phyloP scores from a whole-genome alignment of 2,888 invertebrate genomes.

The Aspidapion aeneum region DNA sequence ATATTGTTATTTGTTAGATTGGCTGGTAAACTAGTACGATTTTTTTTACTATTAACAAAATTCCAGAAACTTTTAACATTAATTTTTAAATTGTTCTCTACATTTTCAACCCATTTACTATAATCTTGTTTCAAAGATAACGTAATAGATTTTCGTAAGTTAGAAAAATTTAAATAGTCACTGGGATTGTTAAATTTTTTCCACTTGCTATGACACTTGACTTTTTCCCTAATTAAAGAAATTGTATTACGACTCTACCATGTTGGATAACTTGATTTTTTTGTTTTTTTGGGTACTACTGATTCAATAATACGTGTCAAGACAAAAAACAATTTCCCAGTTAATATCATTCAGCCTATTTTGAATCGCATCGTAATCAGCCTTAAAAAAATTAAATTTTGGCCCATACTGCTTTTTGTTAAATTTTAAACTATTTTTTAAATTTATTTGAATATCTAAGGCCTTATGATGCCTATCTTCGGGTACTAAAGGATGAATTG shows the following conservation, averaged over 20 bases:
- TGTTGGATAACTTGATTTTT: not conserved
- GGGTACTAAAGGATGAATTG: not conserved
- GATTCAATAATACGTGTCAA: constrained; percentile 1
- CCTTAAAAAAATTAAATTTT: constrained; percentile 7
- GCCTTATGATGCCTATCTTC: not conserved
- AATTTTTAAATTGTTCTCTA: not conserved
- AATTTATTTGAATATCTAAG: not conserved
- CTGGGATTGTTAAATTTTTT: not conserved
- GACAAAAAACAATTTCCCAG: not conserved
- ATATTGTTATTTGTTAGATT: not conserved
- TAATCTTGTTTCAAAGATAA: too few species aligned
- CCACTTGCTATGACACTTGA: not conserved
- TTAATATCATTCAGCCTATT: not conserved
- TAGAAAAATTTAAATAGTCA: not conserved
- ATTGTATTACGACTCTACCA: constrained; percentile 3
- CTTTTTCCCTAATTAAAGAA: constrained; percentile 5
- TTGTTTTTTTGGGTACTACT: not conserved
- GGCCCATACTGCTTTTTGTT: constrained; percentile 2
- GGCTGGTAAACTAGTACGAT: not conserved
- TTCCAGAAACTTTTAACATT: constrained; percentile 6
- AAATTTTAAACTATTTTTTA: not conserved
- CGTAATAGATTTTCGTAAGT: not conserved
- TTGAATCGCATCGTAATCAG: not conserved
- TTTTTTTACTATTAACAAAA: not conserved
- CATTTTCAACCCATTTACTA: constrained; percentile 1